Percentiles rank a stretch among this genome's conserved stretches.
Evolutionary conservation across 2,888 invertebrate species (phyloP).

Genomic region (Hypomecis punctinalis): DNA sequence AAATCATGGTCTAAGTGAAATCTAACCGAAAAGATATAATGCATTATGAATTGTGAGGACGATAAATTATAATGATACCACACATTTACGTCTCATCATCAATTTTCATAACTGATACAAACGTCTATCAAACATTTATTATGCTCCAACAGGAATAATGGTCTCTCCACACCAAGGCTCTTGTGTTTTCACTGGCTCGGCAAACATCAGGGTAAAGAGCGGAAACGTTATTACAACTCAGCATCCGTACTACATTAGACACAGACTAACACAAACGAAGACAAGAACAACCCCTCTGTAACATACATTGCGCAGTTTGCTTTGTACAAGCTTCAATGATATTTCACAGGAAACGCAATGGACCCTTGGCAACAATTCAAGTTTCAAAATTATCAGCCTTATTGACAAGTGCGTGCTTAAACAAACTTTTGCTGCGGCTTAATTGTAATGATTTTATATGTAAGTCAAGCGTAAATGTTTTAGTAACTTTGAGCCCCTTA

Average conservation of each 20-base stretch:
- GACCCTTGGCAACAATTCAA: neutral
- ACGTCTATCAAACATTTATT: conserved; percentile 51
- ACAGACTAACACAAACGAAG: conserved; percentile 12
- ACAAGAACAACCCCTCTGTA: neutral
- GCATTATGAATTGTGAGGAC: too few relatives aligned
- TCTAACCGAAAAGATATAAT: too few relatives aligned
- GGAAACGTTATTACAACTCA: conserved; percentile 77
- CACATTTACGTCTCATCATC: neutral
- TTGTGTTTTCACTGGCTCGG: conserved; percentile 73
- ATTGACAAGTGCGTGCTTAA: conserved; percentile 50
- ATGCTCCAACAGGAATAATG: conserved; percentile 55
- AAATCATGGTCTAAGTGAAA: too few relatives aligned
- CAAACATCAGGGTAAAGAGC: conserved; percentile 77
- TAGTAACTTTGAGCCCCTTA: conserved; percentile 1
- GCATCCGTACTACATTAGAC: conserved; percentile 44
- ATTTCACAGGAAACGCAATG: conserved; percentile 35
- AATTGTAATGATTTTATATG: conserved; percentile 63
- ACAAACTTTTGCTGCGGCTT: conserved; percentile 59
- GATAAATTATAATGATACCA: neutral
- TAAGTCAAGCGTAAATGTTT: conserved; percentile 36
- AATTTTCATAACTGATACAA: conserved; percentile 22
- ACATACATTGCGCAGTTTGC: conserved; percentile 42
- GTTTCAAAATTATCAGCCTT: conserved; percentile 23
- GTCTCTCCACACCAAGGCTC: conserved; percentile 55
- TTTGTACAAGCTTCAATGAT: accelerated